Conservation (phyloP, 2,797 vertebrate genomes). For the Enteromius mattozi region DNA sequence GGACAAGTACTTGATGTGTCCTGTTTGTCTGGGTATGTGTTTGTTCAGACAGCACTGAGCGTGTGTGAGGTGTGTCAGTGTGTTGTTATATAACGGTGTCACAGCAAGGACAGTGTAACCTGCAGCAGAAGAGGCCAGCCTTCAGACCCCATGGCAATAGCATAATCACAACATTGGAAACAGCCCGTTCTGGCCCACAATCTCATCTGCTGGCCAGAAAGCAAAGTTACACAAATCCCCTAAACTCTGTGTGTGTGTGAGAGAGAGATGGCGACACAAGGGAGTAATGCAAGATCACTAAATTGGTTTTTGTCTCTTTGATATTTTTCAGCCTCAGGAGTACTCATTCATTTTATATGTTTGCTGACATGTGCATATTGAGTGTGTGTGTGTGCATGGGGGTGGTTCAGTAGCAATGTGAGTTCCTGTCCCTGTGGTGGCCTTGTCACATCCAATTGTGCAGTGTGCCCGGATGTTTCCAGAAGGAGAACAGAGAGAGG, state of each 20-base stretch:
- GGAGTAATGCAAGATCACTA: conserved; percentile 2
- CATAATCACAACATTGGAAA: conserved; percentile 39
- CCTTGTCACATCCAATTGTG: conserved; percentile 43
- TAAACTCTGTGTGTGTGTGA: conserved; percentile 9
- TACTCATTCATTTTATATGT: conserved; percentile 2
- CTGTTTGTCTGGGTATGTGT: not conserved
- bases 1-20: not conserved
- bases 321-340: conserved; percentile 29
- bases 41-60: conserved; percentile 6
- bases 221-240: conserved; percentile 8
- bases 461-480: conserved; percentile 41
- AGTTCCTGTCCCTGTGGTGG: conserved; percentile 39
- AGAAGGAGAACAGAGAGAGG: conserved; percentile 41
- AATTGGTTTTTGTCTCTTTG: conserved; percentile 29
- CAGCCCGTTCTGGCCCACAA: conserved; percentile 38
- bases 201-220: not conserved
- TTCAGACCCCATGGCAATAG: conserved; percentile 6
- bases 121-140: conserved; percentile 1
- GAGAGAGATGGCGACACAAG: not conserved
- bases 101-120: conserved; percentile 10
- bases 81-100: conserved; percentile 32
- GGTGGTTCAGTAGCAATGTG: not conserved
- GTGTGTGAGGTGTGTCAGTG: conserved; percentile 30
- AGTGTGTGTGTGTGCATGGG: not conserved
- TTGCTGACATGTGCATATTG: conserved; percentile 32